Percentiles rank a stretch among this genome's conserved stretches.
phyloP scores from a whole-genome alignment of 2,113 vertebrate species.

The Oplegnathus fasciatus region DNA sequence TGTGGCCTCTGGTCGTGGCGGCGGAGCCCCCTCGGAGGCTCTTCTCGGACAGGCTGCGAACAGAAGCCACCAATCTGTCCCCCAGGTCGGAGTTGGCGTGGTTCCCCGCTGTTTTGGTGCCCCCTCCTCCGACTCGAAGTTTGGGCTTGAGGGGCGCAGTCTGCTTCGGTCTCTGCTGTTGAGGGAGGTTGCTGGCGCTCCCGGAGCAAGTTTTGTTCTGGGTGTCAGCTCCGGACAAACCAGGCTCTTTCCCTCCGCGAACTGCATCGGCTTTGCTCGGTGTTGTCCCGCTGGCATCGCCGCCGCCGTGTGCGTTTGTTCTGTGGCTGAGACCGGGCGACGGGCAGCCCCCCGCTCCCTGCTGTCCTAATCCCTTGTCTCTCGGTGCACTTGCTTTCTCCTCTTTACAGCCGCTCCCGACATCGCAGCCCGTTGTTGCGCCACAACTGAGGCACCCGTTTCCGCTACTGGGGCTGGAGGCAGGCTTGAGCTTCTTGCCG shows the following conservation, averaged over 20 bases:
- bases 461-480: constrained; percentile 73
- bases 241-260: constrained; percentile 60
- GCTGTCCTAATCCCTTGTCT: constrained; percentile 71
- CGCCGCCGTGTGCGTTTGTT: constrained; percentile 23
- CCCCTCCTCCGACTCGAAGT: constrained; percentile 71
- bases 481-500: constrained; percentile 61
- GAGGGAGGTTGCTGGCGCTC: constrained; percentile 58
- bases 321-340: constrained; percentile 39
- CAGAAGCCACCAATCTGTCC: constrained; percentile 80
- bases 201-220: constrained; percentile 76
- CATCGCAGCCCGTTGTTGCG: constrained; percentile 75
- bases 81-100: constrained; percentile 73
- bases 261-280: constrained; percentile 39
- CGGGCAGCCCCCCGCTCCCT: constrained; percentile 64
- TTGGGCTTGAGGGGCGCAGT: constrained; percentile 66
- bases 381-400: constrained; percentile 79
- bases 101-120: constrained; percentile 42
- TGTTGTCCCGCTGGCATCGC: constrained; percentile 20
- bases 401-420: constrained; percentile 73
- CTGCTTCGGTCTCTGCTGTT: constrained; percentile 52
- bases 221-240: constrained; percentile 60
- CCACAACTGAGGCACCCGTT: constrained; percentile 76
- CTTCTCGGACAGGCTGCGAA: constrained; percentile 80
- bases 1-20: constrained; percentile 72
- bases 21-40: constrained; percentile 62